phyloP scores from a whole-genome alignment of 1,140 invertebrate genomes.

The Calliphora vicina region DNA sequence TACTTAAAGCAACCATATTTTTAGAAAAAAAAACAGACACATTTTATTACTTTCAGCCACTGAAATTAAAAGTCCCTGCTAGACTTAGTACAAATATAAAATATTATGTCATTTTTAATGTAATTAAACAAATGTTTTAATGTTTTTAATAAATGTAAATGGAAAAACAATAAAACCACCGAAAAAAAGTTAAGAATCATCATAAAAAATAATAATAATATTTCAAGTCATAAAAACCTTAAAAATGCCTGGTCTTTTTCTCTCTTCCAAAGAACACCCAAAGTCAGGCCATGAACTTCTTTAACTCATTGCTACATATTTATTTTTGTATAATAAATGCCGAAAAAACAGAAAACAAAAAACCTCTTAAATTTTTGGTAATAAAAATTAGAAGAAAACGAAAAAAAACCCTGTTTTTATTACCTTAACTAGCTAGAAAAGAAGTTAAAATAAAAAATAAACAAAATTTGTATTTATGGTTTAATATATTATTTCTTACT shows the following conservation, averaged over 20 bases:
- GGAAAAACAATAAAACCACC: constrained; percentile 29
- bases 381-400: neutral
- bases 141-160: constrained; percentile 22
- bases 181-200: neutral
- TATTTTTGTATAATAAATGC: neutral
- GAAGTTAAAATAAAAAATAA: neutral
- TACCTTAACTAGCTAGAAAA: constrained; percentile 23
- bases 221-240: constrained; percentile 22
- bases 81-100: neutral
- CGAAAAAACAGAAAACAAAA: neutral
- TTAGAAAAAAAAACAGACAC: too few relatives aligned
- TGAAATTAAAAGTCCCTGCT: too few relatives aligned
- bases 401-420: too few relatives aligned
- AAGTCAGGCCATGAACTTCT: neutral
- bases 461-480: neutral
- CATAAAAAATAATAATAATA: constrained; percentile 11
- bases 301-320: too few relatives aligned
- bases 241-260: neutral
- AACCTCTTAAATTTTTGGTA: constrained; percentile 17
- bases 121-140: constrained; percentile 24
- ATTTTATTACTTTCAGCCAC: too few relatives aligned
- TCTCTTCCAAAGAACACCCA: neutral
- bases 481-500: constrained; percentile 14
- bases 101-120: constrained; percentile 35
- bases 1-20: too few relatives aligned